These are phyloP conservation scores for Drosophila nigromelanica DNA, from an alignment of 1,140 invertebrate species.

Conservation along the genomic window DNA sequence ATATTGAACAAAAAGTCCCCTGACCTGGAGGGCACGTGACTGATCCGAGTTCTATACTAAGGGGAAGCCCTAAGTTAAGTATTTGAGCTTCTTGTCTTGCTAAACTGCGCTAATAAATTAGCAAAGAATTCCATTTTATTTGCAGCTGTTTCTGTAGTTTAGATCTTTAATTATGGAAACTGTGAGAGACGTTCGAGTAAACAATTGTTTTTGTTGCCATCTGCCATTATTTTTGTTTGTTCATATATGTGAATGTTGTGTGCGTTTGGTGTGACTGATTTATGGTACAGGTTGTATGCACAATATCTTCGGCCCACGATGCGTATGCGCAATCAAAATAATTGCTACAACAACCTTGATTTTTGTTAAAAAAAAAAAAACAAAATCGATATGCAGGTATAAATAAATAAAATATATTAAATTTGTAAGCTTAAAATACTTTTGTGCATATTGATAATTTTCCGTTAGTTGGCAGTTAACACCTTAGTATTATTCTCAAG, in stretches of 20 bases:
- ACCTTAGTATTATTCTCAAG: not conserved
- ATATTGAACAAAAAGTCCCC: constrained; percentile 23
- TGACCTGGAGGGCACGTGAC: not conserved
- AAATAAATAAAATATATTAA: not conserved
- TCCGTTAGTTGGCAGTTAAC: constrained; percentile 11
- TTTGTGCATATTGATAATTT: constrained; percentile 2
- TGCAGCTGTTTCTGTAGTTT: constrained; percentile 8
- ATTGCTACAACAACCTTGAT: constrained; percentile 32
- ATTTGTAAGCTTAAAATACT: not conserved
- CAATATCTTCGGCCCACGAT: constrained; percentile 31
- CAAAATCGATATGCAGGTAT: not conserved
- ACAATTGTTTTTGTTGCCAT: constrained; percentile 49
- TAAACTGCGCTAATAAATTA: not conserved
- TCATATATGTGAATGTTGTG: not conserved
- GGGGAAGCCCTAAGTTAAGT: constrained; percentile 14
- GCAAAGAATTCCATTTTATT: not conserved
- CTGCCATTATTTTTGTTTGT: constrained; percentile 26
- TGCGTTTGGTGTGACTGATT: constrained; percentile 50
- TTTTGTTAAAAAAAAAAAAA: not conserved
- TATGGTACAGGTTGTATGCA: constrained; percentile 21
- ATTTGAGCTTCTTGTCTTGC: not conserved
- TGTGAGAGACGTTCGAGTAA: constrained; percentile 61
- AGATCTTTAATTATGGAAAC: constrained; percentile 63
- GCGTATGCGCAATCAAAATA: constrained; percentile 37
- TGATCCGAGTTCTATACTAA: constrained; percentile 1